Evolutionary conservation across 2,113 vertebrate genomes (phyloP).

Genomic region (Cottus gobio): DNA sequence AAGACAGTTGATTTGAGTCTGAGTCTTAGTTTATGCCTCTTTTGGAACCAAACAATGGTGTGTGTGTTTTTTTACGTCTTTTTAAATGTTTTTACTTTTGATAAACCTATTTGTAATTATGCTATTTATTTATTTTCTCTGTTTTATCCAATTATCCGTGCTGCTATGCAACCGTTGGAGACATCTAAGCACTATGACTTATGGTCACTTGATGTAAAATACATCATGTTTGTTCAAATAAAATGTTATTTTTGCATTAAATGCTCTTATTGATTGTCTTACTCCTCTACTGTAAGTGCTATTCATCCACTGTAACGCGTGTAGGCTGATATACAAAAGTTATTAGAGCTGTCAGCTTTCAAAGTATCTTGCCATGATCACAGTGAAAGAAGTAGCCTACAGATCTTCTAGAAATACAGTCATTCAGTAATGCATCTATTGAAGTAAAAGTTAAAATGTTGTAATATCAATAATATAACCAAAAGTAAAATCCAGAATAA

Average conservation of each 20-base stretch:
- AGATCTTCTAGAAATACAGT: not conserved
- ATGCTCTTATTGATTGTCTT: not conserved
- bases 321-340: not conserved
- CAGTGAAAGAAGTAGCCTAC: too few relatives aligned
- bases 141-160: conserved; percentile 8
- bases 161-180: conserved; percentile 43
- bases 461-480: not conserved
- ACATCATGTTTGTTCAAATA: conserved; percentile 65
- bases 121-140: conserved; percentile 60
- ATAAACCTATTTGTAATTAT: not conserved
- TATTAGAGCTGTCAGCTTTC: not conserved
- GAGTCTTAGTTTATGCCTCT: not conserved
- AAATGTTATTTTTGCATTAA: conserved; percentile 72
- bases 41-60: not conserved
- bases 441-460: not conserved
- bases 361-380: not conserved
- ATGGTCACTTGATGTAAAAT: conserved; percentile 52
- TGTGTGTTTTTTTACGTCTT: not conserved
- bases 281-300: not conserved
- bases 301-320: not conserved
- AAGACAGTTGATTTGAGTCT: conserved; percentile 1
- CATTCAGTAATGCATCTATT: not conserved
- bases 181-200: conserved; percentile 49
- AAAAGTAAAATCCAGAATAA: not conserved
- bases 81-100: not conserved